phyloP scores from a whole-genome alignment of 2,797 vertebrate genomes.

The Psittacula derbiana region DNA sequence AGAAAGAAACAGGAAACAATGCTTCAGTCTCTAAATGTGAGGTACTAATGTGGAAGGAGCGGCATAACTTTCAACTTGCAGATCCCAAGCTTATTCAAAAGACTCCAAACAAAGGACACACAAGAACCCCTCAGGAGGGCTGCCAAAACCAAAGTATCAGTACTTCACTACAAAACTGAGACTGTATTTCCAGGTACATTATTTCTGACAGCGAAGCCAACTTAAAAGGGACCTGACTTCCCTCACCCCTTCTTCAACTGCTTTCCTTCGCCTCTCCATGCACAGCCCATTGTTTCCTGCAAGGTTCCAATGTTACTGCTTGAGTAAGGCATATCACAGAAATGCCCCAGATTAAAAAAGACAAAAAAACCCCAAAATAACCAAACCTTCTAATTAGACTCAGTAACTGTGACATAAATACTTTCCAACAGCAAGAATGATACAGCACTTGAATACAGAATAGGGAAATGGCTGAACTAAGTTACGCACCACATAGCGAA shows the following conservation, averaged over 20 bases:
- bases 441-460: not conserved
- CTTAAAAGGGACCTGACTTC: not conserved
- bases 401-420: not conserved
- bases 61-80: not conserved
- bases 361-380: rapidly evolving
- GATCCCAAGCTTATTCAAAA: not conserved
- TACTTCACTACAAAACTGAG: not conserved
- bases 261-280: not conserved
- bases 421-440: not conserved
- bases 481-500: not conserved
- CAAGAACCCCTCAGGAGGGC: not conserved
- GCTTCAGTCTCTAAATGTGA: constrained; percentile 10
- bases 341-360: not conserved
- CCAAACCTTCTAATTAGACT: not conserved
- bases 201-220: not conserved
- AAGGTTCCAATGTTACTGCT: not conserved
- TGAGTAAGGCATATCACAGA: not conserved
- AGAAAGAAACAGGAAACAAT: constrained; percentile 45
- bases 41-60: constrained; percentile 34
- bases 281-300: not conserved
- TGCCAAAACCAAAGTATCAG: not conserved
- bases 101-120: not conserved
- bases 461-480: not conserved
- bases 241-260: not conserved
- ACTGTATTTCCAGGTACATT: not conserved